Base-by-base conservation (phyloP, 2,888 invertebrate genomes). In the Rhyacophila evoluta region DNA sequence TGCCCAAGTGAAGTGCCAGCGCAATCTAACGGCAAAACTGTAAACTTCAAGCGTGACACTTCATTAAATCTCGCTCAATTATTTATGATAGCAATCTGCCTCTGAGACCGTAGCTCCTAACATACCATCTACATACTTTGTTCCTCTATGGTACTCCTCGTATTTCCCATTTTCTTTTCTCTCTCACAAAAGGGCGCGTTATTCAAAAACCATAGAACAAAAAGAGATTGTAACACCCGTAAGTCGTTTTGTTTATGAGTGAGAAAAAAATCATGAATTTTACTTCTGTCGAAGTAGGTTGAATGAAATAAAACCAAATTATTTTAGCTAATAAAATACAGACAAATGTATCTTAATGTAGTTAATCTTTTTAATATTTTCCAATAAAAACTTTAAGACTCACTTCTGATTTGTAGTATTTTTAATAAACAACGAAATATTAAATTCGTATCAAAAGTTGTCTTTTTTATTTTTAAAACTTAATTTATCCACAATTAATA, bases 61-160 rank as follows among this genome's bases (percentile, higher is more conserved):
- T 79, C 79, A 79, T 79, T 79, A 79, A 79, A 75, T 79, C 79
- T 75, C 75, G 38, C 79, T 79, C 79, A 79, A 79, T 79, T 79
- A 79, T 79, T 79, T 79, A 79, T 75, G 79, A 79, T 79, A 79
- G 79, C 75, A 79, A 79, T 79, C 79, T 79, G 72, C 72, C 38
- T 72, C 37, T 72, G 75, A 36, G 71, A 29, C 77, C 33, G 27
- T 70, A 55, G 55, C 55, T 55, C 55, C 55, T 19, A 55, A 55
- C 55, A 55, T 25, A 55, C 55, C 55, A 19, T 55, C 25, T 55
- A 55, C 55, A 55, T 25, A 55, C 25, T 55, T 55, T 25, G 19
- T 19, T 19, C 19, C 55, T 55, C 15, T 19, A 55, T 55, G 55
- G 8, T n/a, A 55, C 55, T 55, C 55, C 19, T 41, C 39, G 10